phyloP scores from a whole-genome alignment of 2,113 vertebrate species.

The Lycaon pictus region DNA sequence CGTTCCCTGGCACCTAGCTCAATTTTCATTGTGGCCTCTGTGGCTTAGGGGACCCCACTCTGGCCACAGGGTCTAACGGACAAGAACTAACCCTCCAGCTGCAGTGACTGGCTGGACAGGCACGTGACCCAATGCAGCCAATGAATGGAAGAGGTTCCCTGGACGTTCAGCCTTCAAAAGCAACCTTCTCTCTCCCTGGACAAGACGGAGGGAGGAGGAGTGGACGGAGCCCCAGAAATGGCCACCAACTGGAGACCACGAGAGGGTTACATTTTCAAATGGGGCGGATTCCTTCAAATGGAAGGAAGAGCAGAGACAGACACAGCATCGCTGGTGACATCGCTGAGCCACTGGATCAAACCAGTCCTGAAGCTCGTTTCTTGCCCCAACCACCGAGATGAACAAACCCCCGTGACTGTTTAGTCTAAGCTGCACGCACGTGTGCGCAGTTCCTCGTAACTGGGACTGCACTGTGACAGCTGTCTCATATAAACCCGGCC shows the following conservation, averaged over 20 bases:
- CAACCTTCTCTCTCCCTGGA: background rate
- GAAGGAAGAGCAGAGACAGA: background rate
- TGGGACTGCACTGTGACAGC: rapidly evolving
- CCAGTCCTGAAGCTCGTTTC: background rate
- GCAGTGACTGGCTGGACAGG: background rate
- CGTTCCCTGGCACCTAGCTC: background rate
- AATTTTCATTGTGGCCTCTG: background rate
- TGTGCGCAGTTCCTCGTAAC: rapidly evolving
- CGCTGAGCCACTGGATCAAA: background rate
- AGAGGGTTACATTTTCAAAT: background rate
- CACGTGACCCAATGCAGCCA: background rate
- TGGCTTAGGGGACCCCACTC: background rate
- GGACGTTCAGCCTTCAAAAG: background rate
- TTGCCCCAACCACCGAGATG: background rate
- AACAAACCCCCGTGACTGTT: background rate
- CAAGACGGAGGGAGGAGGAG: background rate
- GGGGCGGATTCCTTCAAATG: background rate
- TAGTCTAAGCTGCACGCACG: background rate
- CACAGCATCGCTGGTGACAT: background rate
- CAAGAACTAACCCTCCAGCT: background rate
- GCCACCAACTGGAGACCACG: background rate
- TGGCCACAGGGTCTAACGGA: background rate
- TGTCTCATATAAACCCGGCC: background rate
- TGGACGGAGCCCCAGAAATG: background rate
- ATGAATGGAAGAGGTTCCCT: background rate